These are phyloP conservation scores for Mycalesis mineus DNA, from an alignment of 2,888 invertebrate species.

Conservation along the genomic window DNA sequence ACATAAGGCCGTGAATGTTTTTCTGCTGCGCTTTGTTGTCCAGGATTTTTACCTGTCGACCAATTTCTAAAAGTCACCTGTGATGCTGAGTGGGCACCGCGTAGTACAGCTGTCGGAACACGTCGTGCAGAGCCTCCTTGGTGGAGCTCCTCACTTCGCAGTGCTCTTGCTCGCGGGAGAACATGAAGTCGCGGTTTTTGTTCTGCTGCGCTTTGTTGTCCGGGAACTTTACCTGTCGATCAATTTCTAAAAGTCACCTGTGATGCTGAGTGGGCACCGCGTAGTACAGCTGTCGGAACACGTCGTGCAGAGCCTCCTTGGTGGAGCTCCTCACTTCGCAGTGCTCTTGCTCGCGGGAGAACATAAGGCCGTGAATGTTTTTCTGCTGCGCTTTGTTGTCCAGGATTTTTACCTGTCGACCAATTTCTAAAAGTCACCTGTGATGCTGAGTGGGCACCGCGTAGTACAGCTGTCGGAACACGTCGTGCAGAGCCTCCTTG, in stretches of 20 bases:
- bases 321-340: constrained; percentile 45
- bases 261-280: constrained; percentile 66
- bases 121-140: constrained; percentile 55
- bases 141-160: constrained; percentile 45
- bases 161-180: constrained; percentile 59
- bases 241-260: constrained; percentile 45
- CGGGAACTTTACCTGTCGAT: constrained; percentile 58
- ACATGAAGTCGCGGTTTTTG: constrained; percentile 39
- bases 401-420: constrained; percentile 58
- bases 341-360: constrained; percentile 59
- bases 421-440: constrained; percentile 45
- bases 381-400: background rate
- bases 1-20: constrained; percentile 37
- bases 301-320: constrained; percentile 55
- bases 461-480: constrained; percentile 55
- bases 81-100: constrained; percentile 66
- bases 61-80: constrained; percentile 45
- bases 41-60: constrained; percentile 58
- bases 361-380: constrained; percentile 37
- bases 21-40: background rate
- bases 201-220: background rate
- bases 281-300: constrained; percentile 55
- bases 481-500: constrained; percentile 55
- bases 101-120: constrained; percentile 55
- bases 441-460: constrained; percentile 66